Percentiles rank a stretch among this genome's conserved stretches.
Conservation (phyloP, 1,140 invertebrate species). For the Zaprionus ornatus region DNA sequence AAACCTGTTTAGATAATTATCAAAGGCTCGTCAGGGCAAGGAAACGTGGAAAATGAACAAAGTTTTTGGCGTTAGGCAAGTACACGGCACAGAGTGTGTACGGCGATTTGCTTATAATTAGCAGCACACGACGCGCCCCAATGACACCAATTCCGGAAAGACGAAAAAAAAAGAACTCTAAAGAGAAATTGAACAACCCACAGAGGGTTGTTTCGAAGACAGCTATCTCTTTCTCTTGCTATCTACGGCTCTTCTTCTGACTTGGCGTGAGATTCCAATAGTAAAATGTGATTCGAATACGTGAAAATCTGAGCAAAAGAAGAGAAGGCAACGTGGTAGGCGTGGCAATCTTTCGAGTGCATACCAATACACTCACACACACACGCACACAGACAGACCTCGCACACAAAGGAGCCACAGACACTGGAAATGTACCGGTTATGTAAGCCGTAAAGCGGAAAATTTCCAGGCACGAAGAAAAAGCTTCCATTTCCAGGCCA, state of each 20-base stretch:
- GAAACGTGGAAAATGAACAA: constrained; percentile 17
- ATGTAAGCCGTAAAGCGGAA: constrained; percentile 76
- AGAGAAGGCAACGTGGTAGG: constrained; percentile 20
- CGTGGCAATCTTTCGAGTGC: constrained; percentile 44
- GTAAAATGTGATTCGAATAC: constrained; percentile 41
- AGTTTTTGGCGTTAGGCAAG: constrained; percentile 19
- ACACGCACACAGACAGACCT: neutral
- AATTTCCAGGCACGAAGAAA: constrained; percentile 56
- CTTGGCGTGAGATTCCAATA: constrained; percentile 52
- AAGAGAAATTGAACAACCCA: constrained; percentile 36
- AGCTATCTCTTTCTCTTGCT: constrained; percentile 20
- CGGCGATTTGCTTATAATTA: constrained; percentile 62
- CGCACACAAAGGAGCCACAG: constrained; percentile 21
- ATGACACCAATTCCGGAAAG: constrained; percentile 74
- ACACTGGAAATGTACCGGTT: constrained; percentile 64
- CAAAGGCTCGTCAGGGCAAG: constrained; percentile 2
- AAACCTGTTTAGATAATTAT: constrained; percentile 28
- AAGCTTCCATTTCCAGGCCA: constrained; percentile 60
- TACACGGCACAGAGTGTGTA: constrained; percentile 20
- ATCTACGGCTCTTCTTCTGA: neutral
- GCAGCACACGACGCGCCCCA: constrained; percentile 54
- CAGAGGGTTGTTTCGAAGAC: constrained; percentile 46
- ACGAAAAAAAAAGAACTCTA: constrained; percentile 45
- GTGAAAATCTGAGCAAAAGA: constrained; percentile 40
- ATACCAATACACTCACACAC: constrained; percentile 30